Conservation (phyloP, 2,113 vertebrate genomes). For the Brachyhypopomus occidentalis region DNA sequence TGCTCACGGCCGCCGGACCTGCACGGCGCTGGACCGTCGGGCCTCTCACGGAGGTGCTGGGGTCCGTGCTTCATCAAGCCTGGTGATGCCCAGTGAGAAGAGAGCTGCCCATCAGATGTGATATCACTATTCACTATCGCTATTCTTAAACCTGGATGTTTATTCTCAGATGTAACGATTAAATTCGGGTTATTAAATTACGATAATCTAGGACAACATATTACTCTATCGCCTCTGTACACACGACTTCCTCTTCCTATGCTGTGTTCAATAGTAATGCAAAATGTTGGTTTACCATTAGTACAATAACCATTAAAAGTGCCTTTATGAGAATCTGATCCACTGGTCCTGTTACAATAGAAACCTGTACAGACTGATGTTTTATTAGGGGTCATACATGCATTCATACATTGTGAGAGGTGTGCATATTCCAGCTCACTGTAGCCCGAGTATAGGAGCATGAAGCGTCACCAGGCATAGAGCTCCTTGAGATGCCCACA, state of each 20-base stretch:
- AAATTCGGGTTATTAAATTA: constrained; percentile 46
- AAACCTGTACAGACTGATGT: not conserved
- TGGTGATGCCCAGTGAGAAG: not conserved
- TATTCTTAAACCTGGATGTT: constrained; percentile 22
- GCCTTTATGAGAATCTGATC: not conserved
- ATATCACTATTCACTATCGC: constrained; percentile 28
- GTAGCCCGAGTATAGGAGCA: too few relatives aligned
- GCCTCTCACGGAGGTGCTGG: not conserved
- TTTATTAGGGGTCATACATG: too few relatives aligned
- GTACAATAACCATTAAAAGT: too few relatives aligned
- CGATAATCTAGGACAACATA: constrained; percentile 8
- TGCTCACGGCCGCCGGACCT: constrained; percentile 61
- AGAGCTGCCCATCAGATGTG: constrained; percentile 38
- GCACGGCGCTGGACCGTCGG: constrained; percentile 34
- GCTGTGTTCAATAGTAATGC: too few relatives aligned
- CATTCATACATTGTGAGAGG: too few relatives aligned
- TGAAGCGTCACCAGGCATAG: not conserved
- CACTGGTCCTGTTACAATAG: not conserved
- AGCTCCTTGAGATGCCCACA: not conserved
- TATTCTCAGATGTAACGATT: constrained; percentile 31
- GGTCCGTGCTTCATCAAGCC: constrained; percentile 25
- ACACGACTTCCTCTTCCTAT: not conserved
- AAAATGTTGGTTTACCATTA: not conserved
- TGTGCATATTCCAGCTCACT: too few relatives aligned
- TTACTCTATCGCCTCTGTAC: constrained; percentile 9